Percentiles rank a stretch among this genome's conserved stretches.
phyloP scores from a whole-genome alignment of 2,797 vertebrate species.

The Sebastiscus albofasciatus region DNA sequence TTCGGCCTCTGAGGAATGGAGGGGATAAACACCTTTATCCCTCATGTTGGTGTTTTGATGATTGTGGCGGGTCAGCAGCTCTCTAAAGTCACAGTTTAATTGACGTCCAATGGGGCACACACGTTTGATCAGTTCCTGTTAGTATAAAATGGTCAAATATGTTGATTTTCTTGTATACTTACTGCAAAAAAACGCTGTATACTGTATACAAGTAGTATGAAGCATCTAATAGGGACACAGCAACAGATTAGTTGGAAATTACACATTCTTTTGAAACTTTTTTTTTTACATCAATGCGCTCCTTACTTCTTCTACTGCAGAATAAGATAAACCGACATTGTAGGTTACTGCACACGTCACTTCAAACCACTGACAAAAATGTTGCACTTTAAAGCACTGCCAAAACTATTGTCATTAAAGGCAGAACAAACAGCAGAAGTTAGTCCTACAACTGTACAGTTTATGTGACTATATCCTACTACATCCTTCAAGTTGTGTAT shows the following conservation, averaged over 20 bases:
- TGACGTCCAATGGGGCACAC: not conserved
- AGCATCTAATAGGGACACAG: not conserved
- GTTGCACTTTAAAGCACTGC: not conserved
- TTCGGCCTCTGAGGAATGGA: not conserved
- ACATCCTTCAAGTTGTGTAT: not conserved
- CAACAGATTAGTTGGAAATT: not conserved
- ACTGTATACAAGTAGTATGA: not conserved
- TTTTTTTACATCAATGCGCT: not conserved
- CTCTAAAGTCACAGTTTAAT: not conserved
- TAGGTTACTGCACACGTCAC: constrained; percentile 11
- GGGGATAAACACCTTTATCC: not conserved
- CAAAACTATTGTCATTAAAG: not conserved
- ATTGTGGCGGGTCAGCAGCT: not conserved
- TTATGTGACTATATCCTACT: not conserved
- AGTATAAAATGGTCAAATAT: not conserved
- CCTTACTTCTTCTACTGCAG: not conserved
- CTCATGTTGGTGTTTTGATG: not conserved
- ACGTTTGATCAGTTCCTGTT: not conserved
- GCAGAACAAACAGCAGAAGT: constrained; percentile 2
- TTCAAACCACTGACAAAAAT: constrained; percentile 31
- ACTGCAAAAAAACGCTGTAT: not conserved
- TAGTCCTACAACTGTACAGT: not conserved
- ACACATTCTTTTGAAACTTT: not conserved
- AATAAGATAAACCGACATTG: constrained; percentile 7
- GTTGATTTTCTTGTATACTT: not conserved